Evolutionary conservation across 2,888 invertebrate species (phyloP), one percentile per base, ranked within the genome.

Genomic region (Steinernema hermaphroditum): DNA sequence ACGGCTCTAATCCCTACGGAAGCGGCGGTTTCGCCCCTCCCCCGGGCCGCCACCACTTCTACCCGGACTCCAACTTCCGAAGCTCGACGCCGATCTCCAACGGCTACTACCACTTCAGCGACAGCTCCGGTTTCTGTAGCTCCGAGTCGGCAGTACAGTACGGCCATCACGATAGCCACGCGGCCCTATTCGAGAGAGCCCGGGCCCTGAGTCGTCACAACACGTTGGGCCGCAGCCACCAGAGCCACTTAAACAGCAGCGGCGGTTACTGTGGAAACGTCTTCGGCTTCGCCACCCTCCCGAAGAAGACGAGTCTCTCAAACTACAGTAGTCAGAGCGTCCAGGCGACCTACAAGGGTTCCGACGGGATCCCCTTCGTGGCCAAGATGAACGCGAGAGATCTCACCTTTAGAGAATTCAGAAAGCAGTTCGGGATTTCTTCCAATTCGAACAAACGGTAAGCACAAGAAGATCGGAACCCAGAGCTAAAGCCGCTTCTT

Each of bases 391-490:
- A 74, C 16, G 29, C 68, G 32, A 62, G 75, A 37, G 27, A 54
- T 9, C 54, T 81, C 19, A 79, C 75, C 27, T 74, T 81, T 46
- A 62, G 78, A 49, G 76, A 78, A 24, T 81, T 81, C 70, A 70
- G 80, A 0, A 75, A 74, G 34, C 72, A 77, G 1, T 81, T 81
- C 68, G 80, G 79, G 1, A 76, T 78, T n/a, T 57, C 74, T 1
- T 49, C 71, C 32, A 43, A 49, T 22, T 70, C 73, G n/a, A 77
- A 68, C 57, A 77, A 78, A 43, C 70, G 77, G 76, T 75, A 29
- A 68, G 72, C 16, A 12, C 6, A 75, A 8, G 44, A 19, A 22
- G 70, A 29, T 71, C 27, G 44, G 44, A 6, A 14, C 19, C 22
- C 29, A 24, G 12, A 37, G 14, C 43, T 69, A 16, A 41, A 4